Conservation (phyloP, 2,113 vertebrate species). For the Lycocorax pyrrhopterus region DNA sequence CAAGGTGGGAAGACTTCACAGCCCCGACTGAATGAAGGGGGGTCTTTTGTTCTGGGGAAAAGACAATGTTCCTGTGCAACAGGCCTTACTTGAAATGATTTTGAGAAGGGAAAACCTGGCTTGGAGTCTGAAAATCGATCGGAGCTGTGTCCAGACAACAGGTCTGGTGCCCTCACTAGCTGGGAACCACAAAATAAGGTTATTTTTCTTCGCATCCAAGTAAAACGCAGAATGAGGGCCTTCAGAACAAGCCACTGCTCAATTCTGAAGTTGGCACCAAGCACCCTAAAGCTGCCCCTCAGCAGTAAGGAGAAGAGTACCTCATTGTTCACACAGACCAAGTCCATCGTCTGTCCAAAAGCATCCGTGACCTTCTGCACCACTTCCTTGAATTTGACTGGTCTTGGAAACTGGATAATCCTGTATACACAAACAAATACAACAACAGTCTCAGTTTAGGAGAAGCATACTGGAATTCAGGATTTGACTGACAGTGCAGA, state of each 20-base stretch:
- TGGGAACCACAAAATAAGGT: background rate
- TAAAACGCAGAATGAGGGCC: background rate
- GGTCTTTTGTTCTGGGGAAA: background rate
- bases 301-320: constrained; percentile 51
- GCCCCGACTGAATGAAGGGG: background rate
- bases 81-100: background rate
- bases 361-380: constrained; percentile 88
- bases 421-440: constrained; percentile 42
- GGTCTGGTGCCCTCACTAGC: background rate
- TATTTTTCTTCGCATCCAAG: background rate
- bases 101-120: background rate
- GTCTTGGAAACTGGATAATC: constrained; percentile 88
- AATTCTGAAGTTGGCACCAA: background rate
- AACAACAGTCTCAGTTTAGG: background rate
- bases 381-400: constrained; percentile 85
- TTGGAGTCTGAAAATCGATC: background rate
- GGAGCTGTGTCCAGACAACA: background rate
- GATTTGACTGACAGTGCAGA: background rate
- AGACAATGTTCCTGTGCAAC: background rate
- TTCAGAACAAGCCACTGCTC: background rate
- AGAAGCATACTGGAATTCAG: background rate
- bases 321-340: constrained; percentile 85
- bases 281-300: background rate
- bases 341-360: constrained; percentile 89
- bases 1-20: background rate